A percentile compares a stretch with the other conserved stretches of the same genome.
Conservation (phyloP, 2,888 invertebrate genomes). For the Chromoteleia sp. region DNA sequence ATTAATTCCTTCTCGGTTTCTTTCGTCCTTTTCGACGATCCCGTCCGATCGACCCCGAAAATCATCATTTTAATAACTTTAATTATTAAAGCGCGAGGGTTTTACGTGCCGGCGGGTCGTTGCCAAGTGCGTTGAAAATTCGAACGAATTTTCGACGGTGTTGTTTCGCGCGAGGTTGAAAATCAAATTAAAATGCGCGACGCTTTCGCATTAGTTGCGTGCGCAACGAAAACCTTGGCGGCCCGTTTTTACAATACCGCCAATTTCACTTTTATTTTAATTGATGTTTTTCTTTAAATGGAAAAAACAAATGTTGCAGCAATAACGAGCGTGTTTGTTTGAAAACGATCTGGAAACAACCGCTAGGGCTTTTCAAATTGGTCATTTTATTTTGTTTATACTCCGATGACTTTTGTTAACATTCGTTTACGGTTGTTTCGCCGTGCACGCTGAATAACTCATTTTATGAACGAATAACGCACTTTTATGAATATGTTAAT, state of each 20-base stretch:
- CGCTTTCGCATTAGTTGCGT: background rate
- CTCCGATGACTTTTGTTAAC: background rate
- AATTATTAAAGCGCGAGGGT: conserved; percentile 13
- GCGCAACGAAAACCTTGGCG: background rate
- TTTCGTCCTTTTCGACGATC: background rate
- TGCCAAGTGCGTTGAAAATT: conserved; percentile 15
- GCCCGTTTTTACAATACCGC: background rate
- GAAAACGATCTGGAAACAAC: too few relatives aligned
- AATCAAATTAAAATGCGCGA: conserved; percentile 13
- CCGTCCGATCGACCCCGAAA: background rate
- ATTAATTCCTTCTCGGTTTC: background rate
- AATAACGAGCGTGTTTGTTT: too few relatives aligned
- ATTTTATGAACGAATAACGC: conserved; percentile 5
- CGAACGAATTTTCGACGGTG: conserved; percentile 7
- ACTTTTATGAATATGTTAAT: conserved; percentile 17
- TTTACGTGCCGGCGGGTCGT: conserved; percentile 3
- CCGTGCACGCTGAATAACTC: background rate
- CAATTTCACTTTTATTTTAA: too few relatives aligned
- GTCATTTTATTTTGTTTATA: too few relatives aligned
- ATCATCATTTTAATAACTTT: conserved; percentile 26
- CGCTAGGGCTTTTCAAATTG: too few relatives aligned
- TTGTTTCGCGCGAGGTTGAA: conserved; percentile 7
- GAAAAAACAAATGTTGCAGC: too few relatives aligned
- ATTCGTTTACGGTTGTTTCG: background rate
- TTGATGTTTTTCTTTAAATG: too few relatives aligned